Percentiles rank a stretch among this genome's conserved stretches.
Evolutionary conservation across 2,888 invertebrate genomes (phyloP).

Genomic region (Eupithecia abbreviata): DNA sequence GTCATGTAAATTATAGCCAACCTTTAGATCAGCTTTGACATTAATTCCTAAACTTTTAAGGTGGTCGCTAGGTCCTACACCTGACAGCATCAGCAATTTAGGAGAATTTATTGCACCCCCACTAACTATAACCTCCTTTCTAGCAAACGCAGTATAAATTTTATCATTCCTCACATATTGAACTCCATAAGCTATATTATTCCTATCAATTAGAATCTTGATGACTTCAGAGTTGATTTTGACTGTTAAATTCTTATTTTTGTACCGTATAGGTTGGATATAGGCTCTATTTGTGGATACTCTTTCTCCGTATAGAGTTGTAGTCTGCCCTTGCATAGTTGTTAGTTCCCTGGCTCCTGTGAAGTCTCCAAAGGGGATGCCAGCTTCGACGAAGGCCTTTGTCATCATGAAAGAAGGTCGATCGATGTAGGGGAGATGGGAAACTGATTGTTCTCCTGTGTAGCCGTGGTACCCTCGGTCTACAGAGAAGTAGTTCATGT

Average conservation of each 20-base stretch:
- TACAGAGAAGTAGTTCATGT: conserved; percentile 76
- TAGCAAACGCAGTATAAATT: conserved; percentile 56
- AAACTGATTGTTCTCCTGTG: conserved; percentile 84
- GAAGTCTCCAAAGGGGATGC: conserved; percentile 82
- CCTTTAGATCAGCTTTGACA: conserved; percentile 62
- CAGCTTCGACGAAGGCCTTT: conserved; percentile 83
- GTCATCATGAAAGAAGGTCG: conserved; percentile 79
- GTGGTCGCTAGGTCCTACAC: conserved; percentile 66
- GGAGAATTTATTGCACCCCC: conserved; percentile 67
- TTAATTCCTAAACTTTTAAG: conserved; percentile 56
- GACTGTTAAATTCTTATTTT: conserved; percentile 77
- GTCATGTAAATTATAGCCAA: conserved; percentile 72
- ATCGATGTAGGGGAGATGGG: conserved; percentile 85
- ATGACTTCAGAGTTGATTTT: conserved; percentile 79
- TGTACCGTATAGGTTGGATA: conserved; percentile 85
- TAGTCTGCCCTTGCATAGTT: conserved; percentile 83
- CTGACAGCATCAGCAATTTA: conserved; percentile 69
- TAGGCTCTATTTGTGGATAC: conserved; percentile 86
- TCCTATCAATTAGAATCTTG: conserved; percentile 81
- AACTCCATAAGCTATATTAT: conserved; percentile 64
- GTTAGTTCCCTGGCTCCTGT: conserved; percentile 82
- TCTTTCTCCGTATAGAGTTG: conserved; percentile 81
- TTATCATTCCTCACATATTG: conserved; percentile 53
- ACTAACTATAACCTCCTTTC: conserved; percentile 67
- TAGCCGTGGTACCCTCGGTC: conserved; percentile 83